Percentiles rank a stretch among this genome's conserved stretches.
phyloP scores from a whole-genome alignment of 1,140 invertebrate species.

The Drosophila lini region DNA sequence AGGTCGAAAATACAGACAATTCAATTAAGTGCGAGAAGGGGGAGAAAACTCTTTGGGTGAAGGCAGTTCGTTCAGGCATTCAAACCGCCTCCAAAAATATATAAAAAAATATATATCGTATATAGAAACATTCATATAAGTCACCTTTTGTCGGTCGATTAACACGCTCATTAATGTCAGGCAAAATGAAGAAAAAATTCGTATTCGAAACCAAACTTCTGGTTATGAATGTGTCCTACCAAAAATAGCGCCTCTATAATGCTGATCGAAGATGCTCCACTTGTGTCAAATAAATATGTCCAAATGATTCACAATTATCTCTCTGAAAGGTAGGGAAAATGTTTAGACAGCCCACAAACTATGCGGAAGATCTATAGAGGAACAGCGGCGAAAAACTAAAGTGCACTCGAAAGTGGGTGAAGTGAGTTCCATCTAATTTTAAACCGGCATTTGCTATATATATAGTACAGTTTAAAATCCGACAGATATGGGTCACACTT shows the following conservation, averaged over 20 bases:
- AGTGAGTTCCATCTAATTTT: constrained; percentile 58
- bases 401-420: constrained; percentile 66
- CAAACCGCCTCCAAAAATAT: constrained; percentile 3
- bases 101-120: not conserved
- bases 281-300: constrained; percentile 57
- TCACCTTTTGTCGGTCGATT: constrained; percentile 67
- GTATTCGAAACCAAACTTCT: constrained; percentile 30
- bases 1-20: constrained; percentile 47
- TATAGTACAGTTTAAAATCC: constrained; percentile 26
- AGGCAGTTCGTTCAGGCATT: not conserved
- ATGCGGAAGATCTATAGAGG: constrained; percentile 67
- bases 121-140: constrained; percentile 10
- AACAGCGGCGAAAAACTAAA: constrained; percentile 53
- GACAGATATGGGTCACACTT: constrained; percentile 54
- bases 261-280: constrained; percentile 53
- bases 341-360: constrained; percentile 48
- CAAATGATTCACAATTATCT: constrained; percentile 42
- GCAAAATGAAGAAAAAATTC: constrained; percentile 11
- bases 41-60: constrained; percentile 10
- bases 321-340: constrained; percentile 41
- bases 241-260: constrained; percentile 39
- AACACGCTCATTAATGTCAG: constrained; percentile 73
- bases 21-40: constrained; percentile 32
- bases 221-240: constrained; percentile 43
- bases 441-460: constrained; percentile 55